Conservation (phyloP, 2,113 vertebrate species). For the Circaetus gallicus region DNA sequence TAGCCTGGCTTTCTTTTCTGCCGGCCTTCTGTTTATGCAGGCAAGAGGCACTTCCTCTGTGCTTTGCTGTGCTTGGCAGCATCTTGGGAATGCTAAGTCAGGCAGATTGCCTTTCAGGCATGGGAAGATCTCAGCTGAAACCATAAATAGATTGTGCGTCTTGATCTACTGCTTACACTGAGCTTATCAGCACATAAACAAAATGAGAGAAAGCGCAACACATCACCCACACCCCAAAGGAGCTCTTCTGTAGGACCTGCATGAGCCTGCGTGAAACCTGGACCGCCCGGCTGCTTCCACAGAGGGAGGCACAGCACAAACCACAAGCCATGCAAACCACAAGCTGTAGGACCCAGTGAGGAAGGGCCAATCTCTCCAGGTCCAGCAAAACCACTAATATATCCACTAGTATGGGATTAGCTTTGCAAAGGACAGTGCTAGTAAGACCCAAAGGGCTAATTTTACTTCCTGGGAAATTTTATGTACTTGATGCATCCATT, state of each 20-base stretch:
- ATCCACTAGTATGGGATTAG: background rate
- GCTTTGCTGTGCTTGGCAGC: constrained; percentile 54
- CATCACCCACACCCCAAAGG: background rate
- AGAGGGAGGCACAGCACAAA: background rate
- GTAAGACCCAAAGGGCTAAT: background rate
- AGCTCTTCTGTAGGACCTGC: background rate
- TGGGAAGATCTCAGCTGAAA: constrained; percentile 30
- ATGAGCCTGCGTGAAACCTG: rapidly evolving
- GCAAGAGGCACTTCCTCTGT: constrained; percentile 19
- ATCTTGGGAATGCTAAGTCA: background rate
- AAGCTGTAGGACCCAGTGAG: background rate
- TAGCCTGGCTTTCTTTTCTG: background rate
- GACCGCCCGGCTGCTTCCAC: rapidly evolving
- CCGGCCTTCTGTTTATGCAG: background rate
- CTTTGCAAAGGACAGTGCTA: background rate
- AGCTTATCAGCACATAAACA: background rate
- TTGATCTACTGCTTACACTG: background rate
- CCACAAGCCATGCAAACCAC: background rate
- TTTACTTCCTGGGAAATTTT: background rate
- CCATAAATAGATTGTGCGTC: constrained; percentile 11
- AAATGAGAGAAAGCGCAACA: background rate
- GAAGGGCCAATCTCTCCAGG: background rate
- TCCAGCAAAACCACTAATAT: background rate
- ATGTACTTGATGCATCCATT: background rate
- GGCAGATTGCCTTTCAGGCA: constrained; percentile 46